These are phyloP conservation scores for Drosophila kurseongensis DNA, from an alignment of 1,140 invertebrate genomes.

Conservation along the genomic window DNA sequence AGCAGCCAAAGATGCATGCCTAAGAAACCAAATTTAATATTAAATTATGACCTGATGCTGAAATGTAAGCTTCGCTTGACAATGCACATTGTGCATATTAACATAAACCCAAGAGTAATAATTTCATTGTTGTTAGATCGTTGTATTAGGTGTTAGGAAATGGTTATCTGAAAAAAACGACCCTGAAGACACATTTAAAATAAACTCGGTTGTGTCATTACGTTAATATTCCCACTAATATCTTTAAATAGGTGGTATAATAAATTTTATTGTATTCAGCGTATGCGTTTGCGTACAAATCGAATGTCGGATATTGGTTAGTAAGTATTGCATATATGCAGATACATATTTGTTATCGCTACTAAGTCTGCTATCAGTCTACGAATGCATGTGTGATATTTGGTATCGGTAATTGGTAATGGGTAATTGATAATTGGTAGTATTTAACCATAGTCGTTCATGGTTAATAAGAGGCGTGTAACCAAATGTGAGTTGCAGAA, in stretches of 20 bases:
- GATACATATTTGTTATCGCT: slow-evolving; percentile 29
- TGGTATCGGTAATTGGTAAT: slow-evolving; percentile 9
- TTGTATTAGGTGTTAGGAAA: slow-evolving; percentile 5
- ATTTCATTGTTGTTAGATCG: not conserved
- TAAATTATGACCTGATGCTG: not conserved
- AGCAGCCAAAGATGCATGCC: no score
- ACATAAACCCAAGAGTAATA: not conserved
- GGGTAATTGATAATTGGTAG: slow-evolving; percentile 2
- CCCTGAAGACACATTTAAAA: not conserved
- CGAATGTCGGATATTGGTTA: slow-evolving; percentile 63
- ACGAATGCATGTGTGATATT: slow-evolving; percentile 63
- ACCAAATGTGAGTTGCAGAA: not conserved
- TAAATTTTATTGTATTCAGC: slow-evolving; percentile 61
- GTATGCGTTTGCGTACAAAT: slow-evolving; percentile 63
- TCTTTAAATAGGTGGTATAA: slow-evolving; percentile 20
- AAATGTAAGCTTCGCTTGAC: not conserved
- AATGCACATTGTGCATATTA: slow-evolving; percentile 10
- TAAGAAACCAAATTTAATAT: no score
- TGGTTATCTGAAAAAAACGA: not conserved
- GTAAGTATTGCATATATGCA: slow-evolving; percentile 39
- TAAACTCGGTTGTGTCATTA: no score
- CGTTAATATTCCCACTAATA: no score
- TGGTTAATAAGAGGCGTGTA: slow-evolving; percentile 4
- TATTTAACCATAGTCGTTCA: slow-evolving; percentile 4
- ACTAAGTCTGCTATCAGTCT: slow-evolving; percentile 78